Evolutionary conservation across 64 coral and sea anemone genomes (phyloP).

Genomic region (Stichodactyla mertensii): DNA sequence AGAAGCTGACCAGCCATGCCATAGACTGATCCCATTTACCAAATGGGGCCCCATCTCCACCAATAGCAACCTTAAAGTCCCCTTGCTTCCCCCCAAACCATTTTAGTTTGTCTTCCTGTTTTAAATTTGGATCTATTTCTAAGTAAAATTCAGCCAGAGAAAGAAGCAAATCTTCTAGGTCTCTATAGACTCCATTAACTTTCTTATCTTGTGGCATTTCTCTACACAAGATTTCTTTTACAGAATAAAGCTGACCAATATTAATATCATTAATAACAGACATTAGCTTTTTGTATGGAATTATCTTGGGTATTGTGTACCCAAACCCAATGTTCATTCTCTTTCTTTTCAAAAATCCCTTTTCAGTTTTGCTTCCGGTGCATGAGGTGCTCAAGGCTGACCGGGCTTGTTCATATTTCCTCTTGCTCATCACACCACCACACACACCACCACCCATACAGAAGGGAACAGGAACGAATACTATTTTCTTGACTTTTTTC

Average conservation of each 20-base stretch:
- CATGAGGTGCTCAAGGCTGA: conserved; percentile 31
- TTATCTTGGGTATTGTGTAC: conserved; percentile 34
- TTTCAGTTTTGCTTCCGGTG: conserved; percentile 31
- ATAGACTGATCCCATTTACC: no score
- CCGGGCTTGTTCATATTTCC: conserved; percentile 26
- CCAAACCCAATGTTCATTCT: conserved; percentile 35
- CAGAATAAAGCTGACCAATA: conserved; percentile 23
- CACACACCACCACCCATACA: conserved; percentile 52
- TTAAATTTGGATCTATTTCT: no score
- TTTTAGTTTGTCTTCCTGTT: no score
- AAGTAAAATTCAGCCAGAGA: no score
- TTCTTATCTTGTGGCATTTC: no score
- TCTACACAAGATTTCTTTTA: no score
- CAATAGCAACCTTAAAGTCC: no score
- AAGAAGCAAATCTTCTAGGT: no score
- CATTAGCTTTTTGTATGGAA: conserved; percentile 36
- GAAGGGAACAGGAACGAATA: conserved; percentile 32
- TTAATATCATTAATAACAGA: conserved; percentile 26
- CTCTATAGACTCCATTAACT: no score
- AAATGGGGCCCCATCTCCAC: no score
- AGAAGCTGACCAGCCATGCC: no score
- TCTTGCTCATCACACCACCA: conserved; percentile 42
- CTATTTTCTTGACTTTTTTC: conserved; percentile 42
- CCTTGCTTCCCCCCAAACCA: no score
- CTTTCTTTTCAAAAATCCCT: conserved; percentile 21